Conservation (phyloP, 2,888 invertebrate genomes). For the Callyntrura sp. region DNA sequence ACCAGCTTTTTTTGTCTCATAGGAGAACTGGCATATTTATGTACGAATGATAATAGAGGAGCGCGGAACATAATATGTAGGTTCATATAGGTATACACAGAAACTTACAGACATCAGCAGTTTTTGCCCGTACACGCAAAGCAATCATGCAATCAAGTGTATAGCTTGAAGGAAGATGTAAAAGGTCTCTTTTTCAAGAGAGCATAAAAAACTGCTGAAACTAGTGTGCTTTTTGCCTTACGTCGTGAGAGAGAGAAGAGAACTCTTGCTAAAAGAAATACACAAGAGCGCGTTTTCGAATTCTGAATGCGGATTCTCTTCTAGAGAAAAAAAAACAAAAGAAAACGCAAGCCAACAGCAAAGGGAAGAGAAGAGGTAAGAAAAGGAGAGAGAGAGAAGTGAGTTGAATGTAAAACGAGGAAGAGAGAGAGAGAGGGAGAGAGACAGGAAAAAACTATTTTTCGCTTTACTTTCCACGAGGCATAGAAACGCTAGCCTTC, state of each 20-base stretch:
- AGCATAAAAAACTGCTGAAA: background rate
- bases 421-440: slow-evolving; percentile 3
- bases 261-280: background rate
- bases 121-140: slow-evolving; percentile 63
- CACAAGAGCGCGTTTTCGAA: slow-evolving; percentile 15
- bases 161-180: slow-evolving; percentile 66
- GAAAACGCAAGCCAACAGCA: slow-evolving; percentile 21
- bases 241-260: background rate
- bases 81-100: too few species aligned
- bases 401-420: slow-evolving; percentile 69
- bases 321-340: too few species aligned
- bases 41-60: slow-evolving; percentile 55
- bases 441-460: slow-evolving; percentile 41
- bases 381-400: too few species aligned
- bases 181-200: slow-evolving; percentile 20
- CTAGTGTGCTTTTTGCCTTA: slow-evolving; percentile 21
- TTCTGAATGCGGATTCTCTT: slow-evolving; percentile 61
- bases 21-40: slow-evolving; percentile 43
- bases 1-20: slow-evolving; percentile 19
- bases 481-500: slow-evolving; percentile 17
- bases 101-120: slow-evolving; percentile 14
- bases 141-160: slow-evolving; percentile 73
- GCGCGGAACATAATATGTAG: background rate
- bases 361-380: slow-evolving; percentile 45
- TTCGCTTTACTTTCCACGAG: slow-evolving; percentile 69